Evolutionary conservation across 2,113 vertebrate species (phyloP).

Genomic region (Nycticryphes semicollaris): DNA sequence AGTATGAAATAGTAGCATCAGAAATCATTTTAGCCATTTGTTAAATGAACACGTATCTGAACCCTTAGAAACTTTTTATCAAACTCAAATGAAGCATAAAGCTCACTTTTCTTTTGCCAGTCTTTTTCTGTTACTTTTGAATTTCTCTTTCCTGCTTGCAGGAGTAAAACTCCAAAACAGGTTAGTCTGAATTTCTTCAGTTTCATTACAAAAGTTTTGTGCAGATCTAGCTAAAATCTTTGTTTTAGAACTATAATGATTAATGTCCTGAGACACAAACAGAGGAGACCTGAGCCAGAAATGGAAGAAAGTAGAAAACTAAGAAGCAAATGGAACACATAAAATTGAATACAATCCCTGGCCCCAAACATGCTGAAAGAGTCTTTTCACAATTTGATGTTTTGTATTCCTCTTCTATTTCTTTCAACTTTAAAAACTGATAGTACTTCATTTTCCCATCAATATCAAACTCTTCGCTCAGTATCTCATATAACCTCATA

Average conservation of each 20-base stretch:
- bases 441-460: constrained; percentile 5
- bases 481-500: background rate
- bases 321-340: constrained; percentile 30
- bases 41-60: background rate
- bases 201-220: constrained; percentile 54
- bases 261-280: constrained; percentile 24
- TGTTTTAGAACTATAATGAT: constrained; percentile 46
- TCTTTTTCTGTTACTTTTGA: background rate
- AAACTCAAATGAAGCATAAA: background rate
- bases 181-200: constrained; percentile 18
- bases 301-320: constrained; percentile 13
- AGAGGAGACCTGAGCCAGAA: background rate
- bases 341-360: constrained; percentile 1
- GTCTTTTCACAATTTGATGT: constrained; percentile 34
- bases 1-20: background rate
- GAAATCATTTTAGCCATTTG: background rate
- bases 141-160: background rate
- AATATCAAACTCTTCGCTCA: background rate
- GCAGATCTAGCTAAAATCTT: constrained; percentile 54
- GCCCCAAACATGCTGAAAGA: constrained; percentile 40
- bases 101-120: background rate
- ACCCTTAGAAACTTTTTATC: background rate
- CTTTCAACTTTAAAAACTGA: background rate
- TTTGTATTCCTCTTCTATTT: background rate
- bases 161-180: background rate